Percentiles rank a stretch among this genome's conserved stretches.
phyloP scores from a whole-genome alignment of 2,113 vertebrate genomes.

The Takifugu bimaculatus region DNA sequence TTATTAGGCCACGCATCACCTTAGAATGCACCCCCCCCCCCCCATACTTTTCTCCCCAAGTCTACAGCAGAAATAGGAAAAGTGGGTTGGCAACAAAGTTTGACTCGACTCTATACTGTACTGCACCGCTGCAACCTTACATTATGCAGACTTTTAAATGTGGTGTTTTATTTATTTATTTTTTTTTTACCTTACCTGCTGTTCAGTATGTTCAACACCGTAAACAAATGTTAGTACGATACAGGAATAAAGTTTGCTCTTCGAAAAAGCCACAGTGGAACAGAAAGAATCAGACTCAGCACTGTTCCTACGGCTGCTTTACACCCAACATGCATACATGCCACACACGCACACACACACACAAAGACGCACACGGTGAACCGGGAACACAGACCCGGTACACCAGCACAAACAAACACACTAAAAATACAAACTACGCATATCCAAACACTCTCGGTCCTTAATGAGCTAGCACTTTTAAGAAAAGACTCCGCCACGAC shows the following conservation, averaged over 20 bases:
- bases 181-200: constrained; percentile 56
- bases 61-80: constrained; percentile 37
- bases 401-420: constrained; percentile 79
- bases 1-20: constrained; percentile 28
- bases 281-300: constrained; percentile 73
- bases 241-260: constrained; percentile 71
- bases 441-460: constrained; percentile 79
- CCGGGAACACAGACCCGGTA: constrained; percentile 69
- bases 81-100: constrained; percentile 54
- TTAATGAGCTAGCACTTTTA: constrained; percentile 81
- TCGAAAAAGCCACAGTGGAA: constrained; percentile 66
- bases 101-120: constrained; percentile 43
- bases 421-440: constrained; percentile 81
- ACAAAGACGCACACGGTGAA: constrained; percentile 49
- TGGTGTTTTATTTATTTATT: constrained; percentile 12
- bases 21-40: constrained; percentile 9
- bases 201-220: constrained; percentile 64
- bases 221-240: constrained; percentile 70
- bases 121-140: constrained; percentile 46
- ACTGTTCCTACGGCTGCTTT: constrained; percentile 68
- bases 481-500: constrained; percentile 71
- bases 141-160: constrained; percentile 62
- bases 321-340: constrained; percentile 56
- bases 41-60: not conserved
- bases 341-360: constrained; percentile 53